phyloP scores from a whole-genome alignment of 37 sponge, comb jelly and placozoan genomes.

The Halichondria panicea region DNA sequence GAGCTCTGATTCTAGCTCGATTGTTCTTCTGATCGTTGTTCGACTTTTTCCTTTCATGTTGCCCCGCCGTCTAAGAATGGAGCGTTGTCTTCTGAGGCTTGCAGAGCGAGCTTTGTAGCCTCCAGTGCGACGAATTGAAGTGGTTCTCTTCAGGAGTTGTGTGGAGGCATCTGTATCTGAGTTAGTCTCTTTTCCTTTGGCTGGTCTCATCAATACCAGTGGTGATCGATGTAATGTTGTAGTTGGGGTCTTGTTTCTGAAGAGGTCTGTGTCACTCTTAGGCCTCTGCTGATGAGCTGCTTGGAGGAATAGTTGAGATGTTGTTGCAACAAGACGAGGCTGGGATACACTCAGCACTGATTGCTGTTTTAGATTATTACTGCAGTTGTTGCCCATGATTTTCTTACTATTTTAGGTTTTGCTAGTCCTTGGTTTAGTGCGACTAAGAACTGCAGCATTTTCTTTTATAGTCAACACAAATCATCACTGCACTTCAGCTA shows the following conservation, averaged over 20 bases:
- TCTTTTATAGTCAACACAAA: too few relatives aligned
- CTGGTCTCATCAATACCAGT: background rate
- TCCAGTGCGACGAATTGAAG: background rate
- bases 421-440: too few relatives aligned
- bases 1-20: conserved; percentile 22
- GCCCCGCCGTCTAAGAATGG: conserved; percentile 4
- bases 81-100: conserved; percentile 23
- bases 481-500: too few relatives aligned
- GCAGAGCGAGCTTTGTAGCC: conserved; percentile 21
- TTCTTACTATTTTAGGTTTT: too few relatives aligned
- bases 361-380: conserved; percentile 1
- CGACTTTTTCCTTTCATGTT: background rate
- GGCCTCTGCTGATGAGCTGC: background rate
- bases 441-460: too few relatives aligned
- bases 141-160: conserved; percentile 8
- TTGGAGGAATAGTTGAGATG: background rate
- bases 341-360: background rate
- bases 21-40: background rate
- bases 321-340: background rate
- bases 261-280: conserved; percentile 5
- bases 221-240: background rate
- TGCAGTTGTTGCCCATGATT: background rate
- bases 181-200: background rate
- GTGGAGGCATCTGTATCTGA: background rate
- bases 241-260: background rate